Percentiles rank a stretch among this genome's conserved stretches.
Conservation (phyloP, 2,113 vertebrate species). For the Tursiops truncatus region DNA sequence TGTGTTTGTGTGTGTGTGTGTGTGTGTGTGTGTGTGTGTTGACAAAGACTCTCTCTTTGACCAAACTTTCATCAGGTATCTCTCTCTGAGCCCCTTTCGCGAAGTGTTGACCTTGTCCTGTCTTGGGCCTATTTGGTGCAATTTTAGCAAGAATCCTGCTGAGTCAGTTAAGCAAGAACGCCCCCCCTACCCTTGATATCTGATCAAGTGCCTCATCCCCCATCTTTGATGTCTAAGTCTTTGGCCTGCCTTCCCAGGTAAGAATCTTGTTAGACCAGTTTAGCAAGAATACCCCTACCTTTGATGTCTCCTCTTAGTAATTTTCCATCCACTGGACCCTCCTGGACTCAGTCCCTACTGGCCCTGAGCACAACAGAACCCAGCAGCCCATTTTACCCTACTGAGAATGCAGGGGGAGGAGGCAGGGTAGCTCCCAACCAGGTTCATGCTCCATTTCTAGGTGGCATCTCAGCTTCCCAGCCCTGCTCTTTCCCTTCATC, state of each 20-base stretch:
- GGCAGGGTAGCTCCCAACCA: background rate
- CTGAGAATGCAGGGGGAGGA: background rate
- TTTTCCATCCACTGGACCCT: background rate
- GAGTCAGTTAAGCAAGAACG: background rate
- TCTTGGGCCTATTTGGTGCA: background rate
- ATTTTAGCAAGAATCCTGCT: background rate
- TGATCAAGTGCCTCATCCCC: background rate
- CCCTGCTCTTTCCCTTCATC: conserved; percentile 19
- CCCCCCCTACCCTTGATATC: background rate
- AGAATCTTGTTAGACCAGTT: background rate
- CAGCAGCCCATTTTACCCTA: background rate
- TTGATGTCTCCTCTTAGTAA: background rate
- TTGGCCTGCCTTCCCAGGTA: background rate
- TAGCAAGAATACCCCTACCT: background rate
- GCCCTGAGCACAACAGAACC: background rate
- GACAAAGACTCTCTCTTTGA: background rate
- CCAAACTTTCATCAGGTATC: background rate
- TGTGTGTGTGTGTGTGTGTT: too few relatives aligned
- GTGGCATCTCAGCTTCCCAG: background rate
- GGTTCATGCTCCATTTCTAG: background rate
- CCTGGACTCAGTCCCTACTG: background rate
- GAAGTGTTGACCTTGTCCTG: background rate
- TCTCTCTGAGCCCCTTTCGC: background rate
- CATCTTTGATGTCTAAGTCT: background rate
- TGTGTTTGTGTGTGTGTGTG: background rate